phyloP scores from a whole-genome alignment of 2,888 invertebrate species.

The Drosophila anomelani region DNA sequence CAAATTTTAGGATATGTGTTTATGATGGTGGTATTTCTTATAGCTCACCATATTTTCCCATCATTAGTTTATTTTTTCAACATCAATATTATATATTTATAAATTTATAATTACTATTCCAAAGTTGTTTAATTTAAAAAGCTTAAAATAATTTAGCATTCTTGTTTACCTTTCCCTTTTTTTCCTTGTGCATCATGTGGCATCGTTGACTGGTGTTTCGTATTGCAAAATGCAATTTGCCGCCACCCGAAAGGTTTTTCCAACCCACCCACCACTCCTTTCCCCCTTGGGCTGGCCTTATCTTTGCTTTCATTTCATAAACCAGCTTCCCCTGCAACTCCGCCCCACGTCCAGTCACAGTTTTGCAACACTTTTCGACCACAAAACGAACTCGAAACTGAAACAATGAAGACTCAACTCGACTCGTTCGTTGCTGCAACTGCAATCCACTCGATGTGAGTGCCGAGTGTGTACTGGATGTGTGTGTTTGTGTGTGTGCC shows the following conservation, averaged over 20 bases:
- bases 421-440: conserved; percentile 60
- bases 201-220: conserved; percentile 22
- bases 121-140: not conserved
- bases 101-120: not conserved
- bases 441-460: conserved; percentile 55
- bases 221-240: conserved; percentile 74
- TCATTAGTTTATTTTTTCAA: not conserved
- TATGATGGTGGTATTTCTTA: accelerated
- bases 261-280: conserved; percentile 40
- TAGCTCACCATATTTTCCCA: not conserved
- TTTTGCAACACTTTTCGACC: conserved; percentile 68
- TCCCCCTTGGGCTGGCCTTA: conserved; percentile 55
- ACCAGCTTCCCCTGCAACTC: conserved; percentile 53
- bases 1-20: not conserved
- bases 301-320: conserved; percentile 79
- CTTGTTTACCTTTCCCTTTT: not conserved
- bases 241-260: conserved; percentile 59
- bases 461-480: conserved; percentile 8
- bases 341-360: conserved; percentile 57
- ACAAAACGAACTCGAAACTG: conserved; percentile 65
- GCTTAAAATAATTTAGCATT: not conserved
- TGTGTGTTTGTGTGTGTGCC: conserved; percentile 34
- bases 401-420: conserved; percentile 66
- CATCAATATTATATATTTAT: not conserved
- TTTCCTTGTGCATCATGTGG: conserved; percentile 52